Percentiles rank a stretch among this genome's conserved stretches.
These are phyloP conservation scores for Lepus americanus DNA, from an alignment of 2,113 vertebrate genomes.

Conservation along the genomic window DNA sequence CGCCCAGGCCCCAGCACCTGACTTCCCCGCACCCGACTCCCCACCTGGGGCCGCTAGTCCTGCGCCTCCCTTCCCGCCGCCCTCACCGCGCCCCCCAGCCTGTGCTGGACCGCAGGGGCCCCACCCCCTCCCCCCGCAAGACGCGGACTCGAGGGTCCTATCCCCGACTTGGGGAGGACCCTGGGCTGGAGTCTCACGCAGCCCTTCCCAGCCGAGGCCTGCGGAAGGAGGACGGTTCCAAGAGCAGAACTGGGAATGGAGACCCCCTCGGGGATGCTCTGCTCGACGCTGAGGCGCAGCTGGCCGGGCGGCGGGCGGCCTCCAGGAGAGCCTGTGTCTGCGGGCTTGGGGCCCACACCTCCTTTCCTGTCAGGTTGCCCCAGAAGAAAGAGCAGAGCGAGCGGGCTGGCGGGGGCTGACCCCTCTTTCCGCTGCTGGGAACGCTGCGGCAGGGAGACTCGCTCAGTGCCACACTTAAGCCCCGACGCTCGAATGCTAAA, in stretches of 20 bases:
- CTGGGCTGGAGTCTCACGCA: background rate
- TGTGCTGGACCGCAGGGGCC: background rate
- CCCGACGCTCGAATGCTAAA: slow-evolving; percentile 89
- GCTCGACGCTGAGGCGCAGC: background rate
- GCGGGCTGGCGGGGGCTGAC: slow-evolving; percentile 79
- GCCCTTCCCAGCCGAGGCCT: background rate
- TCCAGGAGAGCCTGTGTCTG: background rate
- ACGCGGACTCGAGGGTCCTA: background rate
- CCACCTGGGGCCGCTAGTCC: background rate
- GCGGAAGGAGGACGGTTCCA: background rate
- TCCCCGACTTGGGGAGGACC: background rate
- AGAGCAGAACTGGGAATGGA: background rate
- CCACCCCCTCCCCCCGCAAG: background rate
- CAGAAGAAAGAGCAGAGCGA: slow-evolving; percentile 72
- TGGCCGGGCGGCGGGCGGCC: background rate
- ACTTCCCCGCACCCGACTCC: background rate
- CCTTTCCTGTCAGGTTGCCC: background rate
- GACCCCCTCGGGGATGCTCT: background rate
- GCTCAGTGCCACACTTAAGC: slow-evolving; percentile 87
- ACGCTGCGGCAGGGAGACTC: slow-evolving; percentile 85
- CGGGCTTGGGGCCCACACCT: background rate
- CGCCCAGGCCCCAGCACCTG: background rate
- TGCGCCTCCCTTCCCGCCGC: background rate
- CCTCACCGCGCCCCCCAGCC: background rate
- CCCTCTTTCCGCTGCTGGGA: slow-evolving; percentile 84